Percentiles rank a stretch among this genome's conserved stretches.
Conservation (phyloP, 2,888 invertebrate species). For the Anthrax anthrax region DNA sequence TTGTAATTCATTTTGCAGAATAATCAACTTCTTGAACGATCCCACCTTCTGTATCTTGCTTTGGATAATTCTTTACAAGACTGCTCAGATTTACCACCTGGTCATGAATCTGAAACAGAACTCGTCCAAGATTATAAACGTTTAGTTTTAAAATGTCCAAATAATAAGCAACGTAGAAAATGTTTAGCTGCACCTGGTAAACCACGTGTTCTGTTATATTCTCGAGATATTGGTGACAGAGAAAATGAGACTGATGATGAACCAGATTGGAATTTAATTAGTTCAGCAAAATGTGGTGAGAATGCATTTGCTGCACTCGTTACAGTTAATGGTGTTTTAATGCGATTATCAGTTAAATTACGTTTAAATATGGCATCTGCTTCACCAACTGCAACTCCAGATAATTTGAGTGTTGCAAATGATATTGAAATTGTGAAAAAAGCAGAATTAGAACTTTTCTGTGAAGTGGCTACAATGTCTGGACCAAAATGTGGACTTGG, state of each 20-base stretch:
- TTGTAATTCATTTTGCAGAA: constrained; percentile 6
- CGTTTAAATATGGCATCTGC: constrained; percentile 36
- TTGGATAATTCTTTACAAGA: constrained; percentile 62
- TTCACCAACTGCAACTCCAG: constrained; percentile 20
- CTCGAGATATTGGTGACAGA: constrained; percentile 38
- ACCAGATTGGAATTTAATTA: constrained; percentile 49
- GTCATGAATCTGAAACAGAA: constrained; percentile 49
- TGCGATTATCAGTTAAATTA: constrained; percentile 45
- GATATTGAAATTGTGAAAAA: not conserved
- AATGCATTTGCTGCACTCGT: constrained; percentile 49
- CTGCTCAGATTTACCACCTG: constrained; percentile 57
- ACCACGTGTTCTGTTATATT: constrained; percentile 46
- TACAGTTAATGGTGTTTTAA: constrained; percentile 45
- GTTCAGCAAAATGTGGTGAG: constrained; percentile 42
- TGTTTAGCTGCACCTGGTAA: constrained; percentile 42
- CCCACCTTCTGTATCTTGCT: constrained; percentile 31
- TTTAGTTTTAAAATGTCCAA: constrained; percentile 26
- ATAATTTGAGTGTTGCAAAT: not conserved
- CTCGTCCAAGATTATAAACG: constrained; percentile 64
- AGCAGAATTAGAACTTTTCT: constrained; percentile 41
- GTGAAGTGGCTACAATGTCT: constrained; percentile 45
- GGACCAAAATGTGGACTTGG: constrained; percentile 62
- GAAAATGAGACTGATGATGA: constrained; percentile 22
- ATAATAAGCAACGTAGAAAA: constrained; percentile 26
- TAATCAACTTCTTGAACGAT: constrained; percentile 15